Evolutionary conservation across 2,888 invertebrate genomes (phyloP), one percentile per base, ranked within the genome.

Genomic region (Drosophila merina): DNA sequence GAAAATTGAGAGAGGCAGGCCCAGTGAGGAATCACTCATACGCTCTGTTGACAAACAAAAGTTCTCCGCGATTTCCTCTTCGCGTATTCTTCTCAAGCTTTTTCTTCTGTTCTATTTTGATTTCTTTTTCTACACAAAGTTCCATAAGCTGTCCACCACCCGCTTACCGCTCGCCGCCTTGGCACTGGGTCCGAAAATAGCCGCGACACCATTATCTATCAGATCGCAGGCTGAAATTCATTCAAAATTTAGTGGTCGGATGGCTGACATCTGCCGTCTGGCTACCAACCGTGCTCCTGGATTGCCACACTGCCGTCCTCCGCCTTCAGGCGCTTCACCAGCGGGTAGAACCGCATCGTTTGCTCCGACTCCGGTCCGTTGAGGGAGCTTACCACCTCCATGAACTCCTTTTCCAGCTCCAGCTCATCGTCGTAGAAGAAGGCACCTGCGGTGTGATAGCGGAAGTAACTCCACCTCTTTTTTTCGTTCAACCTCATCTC

Each of bases 171-270:
- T 90, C 36, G 90, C 84, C 83, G 91, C 88, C 72, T 90, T 88
- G 87, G 92, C 91, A 88, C 91, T 91, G 86, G 92, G 96, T 20
- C 96, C 96, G 86, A 96, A 95, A 89, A 96, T 94, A 76, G 95
- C 96, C 8, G 94, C 94, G 57, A 96, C 94, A 40, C 96, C 96
- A 58, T 89, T 88, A 66, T 88, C 91, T 77, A 95, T 92, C 71
- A 95, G 92, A 72, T 93, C 92, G 89, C 96, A 96, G 0, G 94
- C 96, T 96, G 91, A 58, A 90, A 76, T 28, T 25, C 20, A 31
- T 36, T 49, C n/a, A 36, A 30, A 44, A 26, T 14, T 14, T 5
- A 26, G 7, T 10, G 14, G 36, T 2, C n/a, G 44, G 36, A 14
- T 26, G 25, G 8, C 2, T 36, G 1, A 20, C 20, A 20, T 20